Conservation (phyloP, 2,113 vertebrate genomes). For the Macrotis lagotis region DNA sequence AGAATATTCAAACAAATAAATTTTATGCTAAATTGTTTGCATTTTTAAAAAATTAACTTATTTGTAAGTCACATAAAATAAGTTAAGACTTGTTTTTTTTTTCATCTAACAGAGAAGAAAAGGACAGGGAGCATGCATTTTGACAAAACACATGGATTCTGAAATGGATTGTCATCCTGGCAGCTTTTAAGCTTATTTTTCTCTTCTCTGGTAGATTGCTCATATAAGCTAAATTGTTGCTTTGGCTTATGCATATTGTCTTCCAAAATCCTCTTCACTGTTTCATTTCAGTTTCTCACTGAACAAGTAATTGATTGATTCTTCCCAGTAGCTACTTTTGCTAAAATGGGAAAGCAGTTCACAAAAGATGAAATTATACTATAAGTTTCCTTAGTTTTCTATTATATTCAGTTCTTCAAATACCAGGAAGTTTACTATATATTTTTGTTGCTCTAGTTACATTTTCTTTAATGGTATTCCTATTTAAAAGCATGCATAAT, state of each 20-base stretch:
- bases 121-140: conserved; percentile 88
- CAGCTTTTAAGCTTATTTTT: background rate
- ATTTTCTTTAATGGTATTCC: conserved; percentile 17
- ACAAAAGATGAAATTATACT: conserved; percentile 33
- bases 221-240: conserved; percentile 14
- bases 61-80: background rate
- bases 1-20: conserved; percentile 13
- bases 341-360: conserved; percentile 57
- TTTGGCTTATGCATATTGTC: background rate
- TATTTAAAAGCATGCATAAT: background rate
- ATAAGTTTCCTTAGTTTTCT: conserved; percentile 43
- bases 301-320: conserved; percentile 49
- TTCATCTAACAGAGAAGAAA: conserved; percentile 80
- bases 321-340: conserved; percentile 41
- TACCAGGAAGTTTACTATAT: background rate
- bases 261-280: conserved; percentile 41
- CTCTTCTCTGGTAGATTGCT: background rate
- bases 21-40: conserved; percentile 15
- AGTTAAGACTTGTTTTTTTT: background rate
- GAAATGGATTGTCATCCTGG: conserved; percentile 82
- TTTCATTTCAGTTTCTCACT: conserved; percentile 52
- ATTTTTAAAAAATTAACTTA: background rate
- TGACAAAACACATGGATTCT: conserved; percentile 62
- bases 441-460: conserved; percentile 11
- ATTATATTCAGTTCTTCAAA: conserved; percentile 43